Evolutionary conservation across 2,888 invertebrate genomes (phyloP).

Genomic region (Xestia c-nigrum): DNA sequence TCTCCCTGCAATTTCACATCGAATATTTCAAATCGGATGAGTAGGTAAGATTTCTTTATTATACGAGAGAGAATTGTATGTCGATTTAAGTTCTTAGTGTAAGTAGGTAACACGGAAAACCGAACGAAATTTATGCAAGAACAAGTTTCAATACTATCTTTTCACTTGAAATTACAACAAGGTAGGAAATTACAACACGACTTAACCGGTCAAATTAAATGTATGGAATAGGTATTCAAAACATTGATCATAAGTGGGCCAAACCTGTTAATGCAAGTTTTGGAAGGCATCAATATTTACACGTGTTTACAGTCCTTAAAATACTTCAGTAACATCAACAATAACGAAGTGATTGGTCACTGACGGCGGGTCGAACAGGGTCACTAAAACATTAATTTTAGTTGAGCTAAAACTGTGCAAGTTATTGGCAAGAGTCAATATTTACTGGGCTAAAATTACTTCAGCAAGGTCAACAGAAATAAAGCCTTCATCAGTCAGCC

Average conservation of each 20-base stretch:
- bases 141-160: too few species aligned
- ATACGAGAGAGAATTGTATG: too few species aligned
- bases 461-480: not conserved
- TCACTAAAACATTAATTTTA: conserved; percentile 7
- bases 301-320: not conserved
- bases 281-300: not conserved
- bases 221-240: not conserved
- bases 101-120: too few species aligned
- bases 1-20: not conserved
- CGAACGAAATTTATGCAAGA: too few species aligned
- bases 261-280: not conserved
- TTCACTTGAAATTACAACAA: too few species aligned
- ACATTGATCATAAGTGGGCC: not conserved
- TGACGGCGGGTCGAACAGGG: not conserved
- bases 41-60: too few species aligned
- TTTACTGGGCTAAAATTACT: not conserved
- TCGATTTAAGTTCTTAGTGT: too few species aligned
- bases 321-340: not conserved
- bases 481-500: too few species aligned
- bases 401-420: not conserved
- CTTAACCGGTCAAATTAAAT: not conserved
- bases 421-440: conserved; percentile 8
- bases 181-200: too few species aligned
- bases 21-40: not conserved
- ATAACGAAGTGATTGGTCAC: not conserved